Evolutionary conservation across 2,888 invertebrate species (phyloP), one percentile per base, ranked within the genome.

Genomic region (Mantis religiosa): DNA sequence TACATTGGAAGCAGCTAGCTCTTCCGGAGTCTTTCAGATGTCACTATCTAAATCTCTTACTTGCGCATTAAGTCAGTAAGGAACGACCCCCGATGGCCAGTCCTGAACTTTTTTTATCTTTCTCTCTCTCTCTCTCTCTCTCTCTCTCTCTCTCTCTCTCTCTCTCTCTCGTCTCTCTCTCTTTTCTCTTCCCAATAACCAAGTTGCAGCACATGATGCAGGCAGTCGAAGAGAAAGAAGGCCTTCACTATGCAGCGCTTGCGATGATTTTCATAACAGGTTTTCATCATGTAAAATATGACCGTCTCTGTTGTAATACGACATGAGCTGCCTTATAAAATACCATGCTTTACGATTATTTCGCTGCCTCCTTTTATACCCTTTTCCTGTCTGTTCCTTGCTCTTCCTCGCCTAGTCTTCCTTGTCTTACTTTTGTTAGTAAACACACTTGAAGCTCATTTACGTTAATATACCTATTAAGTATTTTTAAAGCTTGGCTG

Each of bases 211-310:
- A 71, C 54, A 71, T 71, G 54, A 71, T 71, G 54, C 54, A 71
- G 54, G 54, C 20, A 71, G 54, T 20, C 54, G 54, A 71, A 15
- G 54, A 25, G 54, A 71, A 71, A 25, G 54, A 71, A 4, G 25
- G 25, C 54, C 54, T 71, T 71, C 54, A 71, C 54, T 71, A 71
- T 71, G 54, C 54, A 71, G 54, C 54, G 54, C 47, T 27, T 85
- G 85, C 85, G 15, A 85, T 25, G 85, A 47, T 85, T 85, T 85
- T 85, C 85, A 54, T 85, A 85, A 85, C 85, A 85, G 85, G 85
- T 85, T 85, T 85, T 85, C 85, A 54, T 85, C 54, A 85, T 54
- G 54, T 85, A 85, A 54, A 85, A 54, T 85, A 47, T 54, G 85
- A 85, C 47, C 47, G 27, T 85, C 9, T 54, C 8, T 47, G 54